Evolutionary conservation across 1,140 invertebrate genomes (phyloP).

Genomic region (Phymastichus coffea): DNA sequence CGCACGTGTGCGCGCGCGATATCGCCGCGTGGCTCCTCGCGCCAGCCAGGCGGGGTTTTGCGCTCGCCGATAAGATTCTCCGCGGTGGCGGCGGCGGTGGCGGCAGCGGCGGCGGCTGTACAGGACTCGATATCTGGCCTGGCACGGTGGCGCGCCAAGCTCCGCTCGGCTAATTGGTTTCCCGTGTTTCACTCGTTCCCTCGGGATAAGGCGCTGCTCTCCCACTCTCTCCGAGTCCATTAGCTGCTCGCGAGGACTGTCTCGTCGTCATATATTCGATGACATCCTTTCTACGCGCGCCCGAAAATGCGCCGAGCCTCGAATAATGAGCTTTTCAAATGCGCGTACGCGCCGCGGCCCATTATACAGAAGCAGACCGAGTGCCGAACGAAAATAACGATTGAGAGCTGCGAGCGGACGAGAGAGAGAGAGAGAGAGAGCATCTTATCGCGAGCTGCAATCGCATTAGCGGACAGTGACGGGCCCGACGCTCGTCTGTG

Average conservation of each 20-base stretch:
- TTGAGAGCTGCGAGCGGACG: neutral
- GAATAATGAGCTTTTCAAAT: neutral
- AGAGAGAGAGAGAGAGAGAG: constrained; percentile 6
- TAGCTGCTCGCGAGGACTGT: constrained; percentile 1
- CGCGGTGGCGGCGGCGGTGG: constrained; percentile 23
- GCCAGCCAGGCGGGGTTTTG: neutral
- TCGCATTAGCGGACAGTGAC: constrained; percentile 55
- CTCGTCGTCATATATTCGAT: constrained; percentile 26
- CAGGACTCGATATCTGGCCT: constrained; percentile 47
- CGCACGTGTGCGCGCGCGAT: too few relatives aligned
- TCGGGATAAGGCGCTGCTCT: constrained; percentile 49
- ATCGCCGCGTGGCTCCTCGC: constrained; percentile 4
- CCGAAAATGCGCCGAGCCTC: neutral
- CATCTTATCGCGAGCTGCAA: constrained; percentile 52
- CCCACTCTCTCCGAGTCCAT: too few relatives aligned
- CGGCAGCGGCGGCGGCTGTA: constrained; percentile 37
- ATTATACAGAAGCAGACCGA: constrained; percentile 17
- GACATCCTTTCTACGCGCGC: too few relatives aligned
- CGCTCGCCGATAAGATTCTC: too few relatives aligned
- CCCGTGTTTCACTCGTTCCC: constrained; percentile 50
- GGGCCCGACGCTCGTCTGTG: constrained; percentile 37
- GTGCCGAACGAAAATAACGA: neutral
- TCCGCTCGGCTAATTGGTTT: constrained; percentile 56
- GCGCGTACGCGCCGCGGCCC: constrained; percentile 3
- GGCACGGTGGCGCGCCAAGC: constrained; percentile 43